A percentile compares a stretch with the other conserved stretches of the same genome.
Conservation (phyloP, 2,113 vertebrate genomes). For the Corythornis madagascariensis region DNA sequence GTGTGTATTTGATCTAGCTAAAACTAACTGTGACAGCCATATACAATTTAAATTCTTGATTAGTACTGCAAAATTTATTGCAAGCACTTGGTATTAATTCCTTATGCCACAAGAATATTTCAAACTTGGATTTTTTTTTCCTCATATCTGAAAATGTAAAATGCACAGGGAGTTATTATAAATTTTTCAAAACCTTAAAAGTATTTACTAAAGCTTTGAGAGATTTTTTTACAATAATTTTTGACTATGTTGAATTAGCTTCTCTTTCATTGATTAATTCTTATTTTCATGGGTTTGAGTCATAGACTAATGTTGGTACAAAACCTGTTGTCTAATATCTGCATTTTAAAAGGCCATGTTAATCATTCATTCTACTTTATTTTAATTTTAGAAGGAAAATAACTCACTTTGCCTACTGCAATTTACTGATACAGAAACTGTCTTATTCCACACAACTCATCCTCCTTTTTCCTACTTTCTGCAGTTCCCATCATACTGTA, state of each 20-base stretch:
- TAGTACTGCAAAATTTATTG: neutral
- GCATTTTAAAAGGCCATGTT: neutral
- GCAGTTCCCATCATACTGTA: neutral
- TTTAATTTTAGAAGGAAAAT: neutral
- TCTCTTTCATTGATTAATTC: neutral
- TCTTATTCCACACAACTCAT: neutral
- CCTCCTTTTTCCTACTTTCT: neutral
- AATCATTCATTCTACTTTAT: neutral
- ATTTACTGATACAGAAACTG: neutral
- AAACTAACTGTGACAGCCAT: neutral
- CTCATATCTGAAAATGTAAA: neutral
- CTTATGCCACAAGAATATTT: neutral
- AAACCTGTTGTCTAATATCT: neutral
- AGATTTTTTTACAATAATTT: neutral
- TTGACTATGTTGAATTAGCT: neutral
- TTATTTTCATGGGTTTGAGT: neutral
- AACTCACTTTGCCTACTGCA: neutral
- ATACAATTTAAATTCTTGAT: neutral
- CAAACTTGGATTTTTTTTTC: neutral
- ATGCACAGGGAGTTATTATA: fast-evolving
- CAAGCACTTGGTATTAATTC: neutral
- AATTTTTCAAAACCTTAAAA: neutral
- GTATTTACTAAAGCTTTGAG: neutral
- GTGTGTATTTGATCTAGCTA: neutral
- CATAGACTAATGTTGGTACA: neutral